Percentiles rank a stretch among this genome's conserved stretches.
These are phyloP conservation scores for Ciconia stormi DNA, from an alignment of 2,113 vertebrate genomes.

Conservation along the genomic window DNA sequence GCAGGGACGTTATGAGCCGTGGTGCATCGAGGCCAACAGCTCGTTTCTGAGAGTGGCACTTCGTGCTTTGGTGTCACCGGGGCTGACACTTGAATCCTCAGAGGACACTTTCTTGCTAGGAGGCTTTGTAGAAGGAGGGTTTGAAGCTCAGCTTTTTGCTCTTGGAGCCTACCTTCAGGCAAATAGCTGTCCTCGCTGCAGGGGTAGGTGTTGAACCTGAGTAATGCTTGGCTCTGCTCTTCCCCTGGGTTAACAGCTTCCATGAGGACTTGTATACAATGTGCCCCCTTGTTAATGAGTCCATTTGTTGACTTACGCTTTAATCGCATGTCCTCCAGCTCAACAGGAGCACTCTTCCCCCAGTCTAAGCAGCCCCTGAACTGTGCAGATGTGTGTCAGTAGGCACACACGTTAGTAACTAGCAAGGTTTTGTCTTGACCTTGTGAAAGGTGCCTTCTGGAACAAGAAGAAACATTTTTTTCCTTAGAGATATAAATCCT, in stretches of 20 bases:
- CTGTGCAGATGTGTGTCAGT: not conserved
- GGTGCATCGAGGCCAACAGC: not conserved
- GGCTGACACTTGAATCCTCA: not conserved
- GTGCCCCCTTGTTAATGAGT: not conserved
- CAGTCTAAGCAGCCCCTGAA: not conserved
- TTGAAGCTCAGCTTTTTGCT: not conserved
- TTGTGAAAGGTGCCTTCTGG: not conserved
- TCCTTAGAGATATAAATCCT: not conserved
- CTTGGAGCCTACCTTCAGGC: too few species aligned
- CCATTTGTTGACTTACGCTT: not conserved
- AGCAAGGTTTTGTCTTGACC: not conserved
- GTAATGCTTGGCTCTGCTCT: not conserved
- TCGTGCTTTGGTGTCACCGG: not conserved
- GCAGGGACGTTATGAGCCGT: fast-evolving
- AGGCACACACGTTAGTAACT: not conserved
- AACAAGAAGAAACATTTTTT: fast-evolving
- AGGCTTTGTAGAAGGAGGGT: not conserved
- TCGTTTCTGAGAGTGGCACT: not conserved
- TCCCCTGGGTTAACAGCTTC: not conserved
- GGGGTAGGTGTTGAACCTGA: not conserved
- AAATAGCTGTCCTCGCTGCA: not conserved
- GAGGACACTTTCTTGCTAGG: not conserved
- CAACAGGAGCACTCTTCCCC: not conserved
- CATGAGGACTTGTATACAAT: not conserved
- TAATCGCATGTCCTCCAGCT: not conserved